Percentiles rank a stretch among this genome's conserved stretches.
Evolutionary conservation across 2,113 vertebrate species (phyloP).

Genomic region (Gymnarchus niloticus): DNA sequence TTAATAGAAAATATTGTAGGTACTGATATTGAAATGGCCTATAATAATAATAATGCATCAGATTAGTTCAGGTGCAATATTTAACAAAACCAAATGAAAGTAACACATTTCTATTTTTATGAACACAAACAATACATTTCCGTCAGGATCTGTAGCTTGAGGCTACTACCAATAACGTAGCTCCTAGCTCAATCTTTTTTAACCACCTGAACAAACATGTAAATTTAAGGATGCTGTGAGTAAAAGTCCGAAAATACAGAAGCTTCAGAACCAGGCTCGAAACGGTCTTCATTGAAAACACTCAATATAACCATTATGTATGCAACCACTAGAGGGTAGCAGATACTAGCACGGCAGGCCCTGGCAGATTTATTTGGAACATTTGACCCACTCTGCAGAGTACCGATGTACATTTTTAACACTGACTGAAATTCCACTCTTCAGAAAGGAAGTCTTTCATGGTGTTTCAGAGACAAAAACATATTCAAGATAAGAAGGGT

Average conservation of each 20-base stretch:
- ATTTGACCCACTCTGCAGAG: not conserved
- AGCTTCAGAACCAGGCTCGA: not conserved
- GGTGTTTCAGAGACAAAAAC: not conserved
- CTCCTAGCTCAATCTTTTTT: no score
- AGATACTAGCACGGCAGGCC: not conserved
- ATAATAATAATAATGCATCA: no score
- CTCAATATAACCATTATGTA: not conserved
- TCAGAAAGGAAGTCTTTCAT: not conserved
- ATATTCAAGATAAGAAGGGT: not conserved
- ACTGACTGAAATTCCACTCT: not conserved
- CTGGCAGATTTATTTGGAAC: no score
- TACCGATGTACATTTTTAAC: not conserved
- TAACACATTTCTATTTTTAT: no score
- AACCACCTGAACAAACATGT: no score
- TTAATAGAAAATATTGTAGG: no score
- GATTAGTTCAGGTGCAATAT: no score
- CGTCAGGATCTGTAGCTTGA: no score
- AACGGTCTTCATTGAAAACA: not conserved
- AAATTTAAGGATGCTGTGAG: not conserved
- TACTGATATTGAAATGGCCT: no score
- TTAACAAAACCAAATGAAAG: no score
- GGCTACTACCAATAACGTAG: no score
- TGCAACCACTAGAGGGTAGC: slow-evolving; percentile 5
- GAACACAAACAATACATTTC: no score
- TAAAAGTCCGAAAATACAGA: not conserved